Evolutionary conservation across 2,797 vertebrate species (phyloP).

Genomic region (Characodon lateralis): DNA sequence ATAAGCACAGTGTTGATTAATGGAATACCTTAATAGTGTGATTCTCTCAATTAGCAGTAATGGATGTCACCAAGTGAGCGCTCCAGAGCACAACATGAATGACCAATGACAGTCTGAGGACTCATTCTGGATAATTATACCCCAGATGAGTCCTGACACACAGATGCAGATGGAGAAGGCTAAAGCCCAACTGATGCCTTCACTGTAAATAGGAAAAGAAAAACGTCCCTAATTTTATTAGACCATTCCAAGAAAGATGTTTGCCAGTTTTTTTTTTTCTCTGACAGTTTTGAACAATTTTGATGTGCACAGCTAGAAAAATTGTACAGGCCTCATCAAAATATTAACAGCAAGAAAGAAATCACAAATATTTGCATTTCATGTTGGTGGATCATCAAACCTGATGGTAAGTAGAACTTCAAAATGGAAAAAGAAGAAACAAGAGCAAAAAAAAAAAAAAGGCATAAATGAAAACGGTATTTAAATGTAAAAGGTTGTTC

Average conservation of each 20-base stretch:
- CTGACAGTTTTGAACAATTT: neutral
- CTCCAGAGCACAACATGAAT: slow-evolving; percentile 40
- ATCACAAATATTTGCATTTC: neutral
- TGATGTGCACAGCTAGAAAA: neutral
- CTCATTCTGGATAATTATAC: slow-evolving; percentile 47
- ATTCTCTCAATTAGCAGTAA: slow-evolving; percentile 63
- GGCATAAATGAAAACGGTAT: neutral
- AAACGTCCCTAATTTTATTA: neutral
- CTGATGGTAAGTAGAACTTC: neutral
- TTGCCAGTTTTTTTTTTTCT: neutral
- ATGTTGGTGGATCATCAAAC: neutral
- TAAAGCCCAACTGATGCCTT: slow-evolving; percentile 18
- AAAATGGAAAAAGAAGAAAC: neutral
- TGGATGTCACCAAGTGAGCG: slow-evolving; percentile 60
- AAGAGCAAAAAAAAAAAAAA: neutral
- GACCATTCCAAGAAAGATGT: neutral
- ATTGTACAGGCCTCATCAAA: neutral
- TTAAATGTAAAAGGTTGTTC: neutral
- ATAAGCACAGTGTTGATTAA: slow-evolving; percentile 51
- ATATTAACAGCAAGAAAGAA: neutral
- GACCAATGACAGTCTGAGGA: slow-evolving; percentile 46
- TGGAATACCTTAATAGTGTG: slow-evolving; percentile 54
- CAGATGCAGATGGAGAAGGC: slow-evolving; percentile 47
- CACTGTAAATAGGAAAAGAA: neutral
- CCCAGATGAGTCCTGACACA: slow-evolving; percentile 39